Evolutionary conservation across 2,797 vertebrate genomes (phyloP).

Genomic region (Phaenicophaeus curvirostris): DNA sequence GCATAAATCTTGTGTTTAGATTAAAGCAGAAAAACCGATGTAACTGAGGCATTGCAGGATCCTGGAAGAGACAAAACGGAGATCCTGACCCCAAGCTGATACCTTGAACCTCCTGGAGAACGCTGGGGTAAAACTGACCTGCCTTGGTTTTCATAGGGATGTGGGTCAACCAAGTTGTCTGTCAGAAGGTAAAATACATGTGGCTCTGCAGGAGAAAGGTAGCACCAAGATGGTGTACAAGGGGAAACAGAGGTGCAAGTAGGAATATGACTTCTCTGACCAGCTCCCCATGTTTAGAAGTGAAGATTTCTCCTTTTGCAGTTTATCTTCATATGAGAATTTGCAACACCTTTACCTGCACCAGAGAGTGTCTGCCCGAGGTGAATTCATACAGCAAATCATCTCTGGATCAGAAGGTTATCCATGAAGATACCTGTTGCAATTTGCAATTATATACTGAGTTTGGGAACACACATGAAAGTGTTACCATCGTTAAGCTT

Average conservation of each 20-base stretch:
- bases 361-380: not conserved
- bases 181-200: not conserved
- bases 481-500: not conserved
- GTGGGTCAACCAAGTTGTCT: not conserved
- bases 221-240: accelerated
- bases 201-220: not conserved
- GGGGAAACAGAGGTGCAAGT: not conserved
- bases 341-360: not conserved
- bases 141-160: not conserved
- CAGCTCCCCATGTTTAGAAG: not conserved
- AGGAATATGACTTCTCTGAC: not conserved
- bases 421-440: conserved; percentile 58
- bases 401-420: conserved; percentile 22
- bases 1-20: not conserved
- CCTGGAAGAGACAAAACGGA: not conserved
- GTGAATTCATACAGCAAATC: not conserved
- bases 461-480: conserved; percentile 9
- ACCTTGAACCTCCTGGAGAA: not conserved
- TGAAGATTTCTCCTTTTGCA: not conserved
- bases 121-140: not conserved
- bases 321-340: not conserved
- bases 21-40: not conserved
- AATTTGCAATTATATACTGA: conserved; percentile 61
- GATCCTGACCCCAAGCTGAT: not conserved
- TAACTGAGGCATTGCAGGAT: not conserved